Conservation (phyloP, 2,113 vertebrate genomes). For the Equus przewalskii region DNA sequence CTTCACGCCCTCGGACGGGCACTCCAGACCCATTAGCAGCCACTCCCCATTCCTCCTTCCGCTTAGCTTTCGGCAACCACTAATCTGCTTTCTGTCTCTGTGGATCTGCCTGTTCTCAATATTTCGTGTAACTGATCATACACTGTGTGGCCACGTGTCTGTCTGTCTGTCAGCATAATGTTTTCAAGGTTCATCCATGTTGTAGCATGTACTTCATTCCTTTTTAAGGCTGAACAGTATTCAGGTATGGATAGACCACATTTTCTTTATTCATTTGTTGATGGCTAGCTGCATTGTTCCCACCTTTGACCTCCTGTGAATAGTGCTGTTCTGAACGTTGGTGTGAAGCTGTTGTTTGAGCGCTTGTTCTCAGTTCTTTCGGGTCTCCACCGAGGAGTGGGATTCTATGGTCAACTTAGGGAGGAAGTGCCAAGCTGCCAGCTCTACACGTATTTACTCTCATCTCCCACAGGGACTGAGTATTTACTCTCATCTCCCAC, state of each 20-base stretch:
- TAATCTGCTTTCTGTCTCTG: not conserved
- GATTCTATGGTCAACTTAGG: not conserved
- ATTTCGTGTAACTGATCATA: not conserved
- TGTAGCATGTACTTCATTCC: not conserved
- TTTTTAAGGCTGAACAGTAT: not conserved
- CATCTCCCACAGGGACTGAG: not conserved
- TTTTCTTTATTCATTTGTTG: not conserved
- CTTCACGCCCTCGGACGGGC: not conserved
- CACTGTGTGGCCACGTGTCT: not conserved
- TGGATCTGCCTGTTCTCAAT: not conserved
- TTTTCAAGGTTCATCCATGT: not conserved
- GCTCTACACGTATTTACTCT: too few species aligned
- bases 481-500: not conserved
- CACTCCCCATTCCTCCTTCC: not conserved
- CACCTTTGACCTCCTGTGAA: not conserved
- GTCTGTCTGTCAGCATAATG: not conserved
- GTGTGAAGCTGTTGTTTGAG: not conserved
- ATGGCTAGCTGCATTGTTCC: not conserved
- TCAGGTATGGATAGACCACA: not conserved
- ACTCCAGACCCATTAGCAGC: not conserved
- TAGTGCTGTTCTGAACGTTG: not conserved
- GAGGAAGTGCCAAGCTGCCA: not conserved
- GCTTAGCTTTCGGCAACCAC: not conserved
- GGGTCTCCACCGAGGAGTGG: not conserved
- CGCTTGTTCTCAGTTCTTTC: not conserved